Percentiles rank a stretch among this genome's conserved stretches.
Evolutionary conservation across 2,113 vertebrate genomes (phyloP).

Genomic region (Embiotoca jacksoni): DNA sequence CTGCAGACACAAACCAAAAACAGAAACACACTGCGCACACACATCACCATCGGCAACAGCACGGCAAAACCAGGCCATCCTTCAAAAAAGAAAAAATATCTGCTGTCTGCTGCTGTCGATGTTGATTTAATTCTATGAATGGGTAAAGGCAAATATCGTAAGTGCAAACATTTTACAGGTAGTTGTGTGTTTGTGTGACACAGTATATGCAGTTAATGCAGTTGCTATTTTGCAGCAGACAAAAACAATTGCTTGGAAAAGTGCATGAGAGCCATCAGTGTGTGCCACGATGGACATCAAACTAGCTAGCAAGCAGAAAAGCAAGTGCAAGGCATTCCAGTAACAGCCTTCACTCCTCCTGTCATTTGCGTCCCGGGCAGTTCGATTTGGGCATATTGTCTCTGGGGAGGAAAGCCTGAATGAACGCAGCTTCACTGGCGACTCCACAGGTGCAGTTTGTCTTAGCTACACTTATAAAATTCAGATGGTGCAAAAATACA

Average conservation of each 20-base stretch:
- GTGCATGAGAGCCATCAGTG: conserved; percentile 34
- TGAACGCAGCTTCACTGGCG: conserved; percentile 39
- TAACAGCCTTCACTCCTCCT: conserved; percentile 18
- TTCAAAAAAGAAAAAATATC: neutral
- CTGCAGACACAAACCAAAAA: conserved; percentile 20
- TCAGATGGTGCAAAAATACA: conserved; percentile 50
- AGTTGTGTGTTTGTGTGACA: neutral
- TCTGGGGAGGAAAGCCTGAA: conserved; percentile 37
- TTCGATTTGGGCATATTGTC: conserved; percentile 17
- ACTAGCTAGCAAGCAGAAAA: conserved; percentile 45
- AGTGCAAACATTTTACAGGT: conserved; percentile 5
- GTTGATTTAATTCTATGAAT: neutral
- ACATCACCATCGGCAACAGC: conserved; percentile 7
- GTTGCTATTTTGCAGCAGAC: conserved; percentile 13
- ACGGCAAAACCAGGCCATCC: conserved; percentile 32
- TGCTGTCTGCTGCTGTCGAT: conserved; percentile 18
- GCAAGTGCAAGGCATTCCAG: conserved; percentile 32
- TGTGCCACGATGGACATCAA: conserved; percentile 25
- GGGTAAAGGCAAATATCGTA: neutral
- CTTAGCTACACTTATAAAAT: conserved; percentile 53
- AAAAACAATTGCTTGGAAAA: conserved; percentile 25
- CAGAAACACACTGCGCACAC: conserved; percentile 28
- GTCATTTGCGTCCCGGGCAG: conserved; percentile 20
- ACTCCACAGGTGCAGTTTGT: conserved; percentile 39
- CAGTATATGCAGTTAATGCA: neutral